These are phyloP conservation scores for Drosophila tanythrix DNA, from an alignment of 2,888 invertebrate genomes.

Conservation along the genomic window DNA sequence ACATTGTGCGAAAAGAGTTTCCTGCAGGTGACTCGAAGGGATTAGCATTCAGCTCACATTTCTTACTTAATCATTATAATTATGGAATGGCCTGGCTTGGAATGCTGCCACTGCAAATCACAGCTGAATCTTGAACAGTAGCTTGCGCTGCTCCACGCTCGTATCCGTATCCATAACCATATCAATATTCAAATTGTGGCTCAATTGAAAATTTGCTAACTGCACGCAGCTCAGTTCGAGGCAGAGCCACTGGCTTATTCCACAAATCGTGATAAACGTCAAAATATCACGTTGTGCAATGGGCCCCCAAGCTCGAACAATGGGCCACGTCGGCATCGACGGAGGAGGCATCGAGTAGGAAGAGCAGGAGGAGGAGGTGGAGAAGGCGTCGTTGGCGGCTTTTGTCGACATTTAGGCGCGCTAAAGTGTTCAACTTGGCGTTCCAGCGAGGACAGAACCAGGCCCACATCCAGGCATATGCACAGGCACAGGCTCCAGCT, in stretches of 20 bases:
- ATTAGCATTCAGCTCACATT: background rate
- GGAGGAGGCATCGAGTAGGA: background rate
- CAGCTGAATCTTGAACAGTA: slow-evolving; percentile 58
- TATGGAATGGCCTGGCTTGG: slow-evolving; percentile 25
- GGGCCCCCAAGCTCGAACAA: slow-evolving; percentile 58
- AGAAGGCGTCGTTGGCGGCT: slow-evolving; percentile 77
- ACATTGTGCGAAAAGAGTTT: slow-evolving; percentile 17
- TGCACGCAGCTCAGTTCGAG: slow-evolving; percentile 28
- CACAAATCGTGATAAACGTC: slow-evolving; percentile 80
- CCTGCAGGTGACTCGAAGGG: slow-evolving; percentile 33
- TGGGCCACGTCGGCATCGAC: slow-evolving; percentile 44
- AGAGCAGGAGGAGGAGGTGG: background rate
- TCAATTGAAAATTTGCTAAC: slow-evolving; percentile 81
- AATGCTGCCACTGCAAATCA: slow-evolving; percentile 40
- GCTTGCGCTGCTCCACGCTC: slow-evolving; percentile 34
- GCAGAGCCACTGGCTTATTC: slow-evolving; percentile 27
- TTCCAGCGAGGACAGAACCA: slow-evolving; percentile 51
- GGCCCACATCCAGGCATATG: slow-evolving; percentile 1
- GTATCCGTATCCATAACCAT: slow-evolving; percentile 44
- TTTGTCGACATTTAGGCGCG: slow-evolving; percentile 75
- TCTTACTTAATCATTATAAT: slow-evolving; percentile 34
- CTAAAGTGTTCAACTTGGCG: slow-evolving; percentile 79
- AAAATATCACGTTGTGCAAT: slow-evolving; percentile 75
- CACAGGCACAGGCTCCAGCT: slow-evolving; percentile 16
- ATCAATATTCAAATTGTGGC: slow-evolving; percentile 81